Base-by-base conservation (phyloP, 92 coral and sea anemone species). In the Virgularia gustaviana region DNA sequence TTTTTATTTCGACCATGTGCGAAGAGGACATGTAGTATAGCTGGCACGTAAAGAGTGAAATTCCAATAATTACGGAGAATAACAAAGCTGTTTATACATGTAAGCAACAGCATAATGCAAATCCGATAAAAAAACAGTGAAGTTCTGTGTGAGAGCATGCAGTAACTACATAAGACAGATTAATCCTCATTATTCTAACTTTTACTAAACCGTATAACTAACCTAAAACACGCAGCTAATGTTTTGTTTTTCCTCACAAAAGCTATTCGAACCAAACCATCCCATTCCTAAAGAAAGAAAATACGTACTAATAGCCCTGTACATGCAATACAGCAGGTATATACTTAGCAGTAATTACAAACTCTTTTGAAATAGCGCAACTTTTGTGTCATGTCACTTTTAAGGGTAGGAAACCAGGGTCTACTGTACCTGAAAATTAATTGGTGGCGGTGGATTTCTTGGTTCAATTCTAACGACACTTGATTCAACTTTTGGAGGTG, bases 381-480 rank as follows among this genome's bases (percentile, higher is more conserved):
- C n/a, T n/a, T n/a, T n/a, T n/a, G n/a, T n/a, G n/a, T n/a, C n/a
- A n/a, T n/a, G n/a, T n/a, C n/a, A n/a, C n/a, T n/a, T n/a, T n/a
- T n/a, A n/a, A n/a, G n/a, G n/a, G n/a, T n/a, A n/a, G n/a, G n/a
- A n/a, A n/a, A n/a, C n/a, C n/a, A n/a, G n/a, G n/a, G n/a, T n/a
- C n/a, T n/a, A n/a, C n/a, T n/a, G n/a, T n/a, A 92, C 96, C 94
- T 89, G 85, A 34, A 92, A 92, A 47, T 92, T 92, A 29, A 92
- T 82, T 0, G 98, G 96, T 41, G 98, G 98, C 5, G 98, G 98
- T 5, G 98, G 98, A 43, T 92, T 92, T 65, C 85, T 92, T 12
- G 98, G 96, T 63, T 92, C 96, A 42, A 92, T 84, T 80, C 98
- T 86, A n/a, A 92, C 98, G 20, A 92, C 98, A 87, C 98, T 92